Evolutionary conservation across 2,113 vertebrate species (phyloP), one percentile per base, ranked within the genome.

Genomic region (Dromas ardeola): DNA sequence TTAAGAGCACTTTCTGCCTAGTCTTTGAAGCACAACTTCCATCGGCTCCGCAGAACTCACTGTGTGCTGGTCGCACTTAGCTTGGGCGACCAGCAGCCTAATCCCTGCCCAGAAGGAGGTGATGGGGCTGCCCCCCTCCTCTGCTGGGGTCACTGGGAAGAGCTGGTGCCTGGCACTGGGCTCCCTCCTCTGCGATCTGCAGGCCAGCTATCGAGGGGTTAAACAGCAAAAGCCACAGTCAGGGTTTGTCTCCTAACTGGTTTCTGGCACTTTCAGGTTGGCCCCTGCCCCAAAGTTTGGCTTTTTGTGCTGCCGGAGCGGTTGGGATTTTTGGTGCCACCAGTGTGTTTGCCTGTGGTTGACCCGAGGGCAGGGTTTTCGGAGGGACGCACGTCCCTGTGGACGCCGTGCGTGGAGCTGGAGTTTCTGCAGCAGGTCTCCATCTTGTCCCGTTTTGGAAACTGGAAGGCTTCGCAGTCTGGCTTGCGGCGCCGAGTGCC

Each of bases 371-470:
- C 67, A 53, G 59, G 55, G 47, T 26, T 83, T 83, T 73, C 42
- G 34, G 66, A 22, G 27, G 62, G 56, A 42, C 0, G 0, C 5
- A 2, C 2, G 29, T 26, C 53, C 42, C 69, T 7, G 0, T 8
- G 13, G 56, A 6, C 1, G 2, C 40, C 32, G n/a, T 32, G 15
- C 40, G 34, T 32, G 15, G 77, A 80, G 50, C 26, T 45, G 23
- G 42, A 42, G 42, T 70, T 93, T 86, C 42, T 88, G 77, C 59
- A 59, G 72, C 66, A 55, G 29, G 50, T 88, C 72, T 77, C 42
- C 65, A 6, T 83, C 79, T 62, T 86, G 58, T 70, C 76, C 67
- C 3, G 0, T 73, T 90, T 86, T 86, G 72, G 79, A 88, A 88
- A 38, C 2, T 1, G 14, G 45, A 71, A 43, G 36, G 50, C 32